These are phyloP conservation scores for Drosophila subquinaria DNA, from an alignment of 2,888 invertebrate genomes.

Conservation along the genomic window DNA sequence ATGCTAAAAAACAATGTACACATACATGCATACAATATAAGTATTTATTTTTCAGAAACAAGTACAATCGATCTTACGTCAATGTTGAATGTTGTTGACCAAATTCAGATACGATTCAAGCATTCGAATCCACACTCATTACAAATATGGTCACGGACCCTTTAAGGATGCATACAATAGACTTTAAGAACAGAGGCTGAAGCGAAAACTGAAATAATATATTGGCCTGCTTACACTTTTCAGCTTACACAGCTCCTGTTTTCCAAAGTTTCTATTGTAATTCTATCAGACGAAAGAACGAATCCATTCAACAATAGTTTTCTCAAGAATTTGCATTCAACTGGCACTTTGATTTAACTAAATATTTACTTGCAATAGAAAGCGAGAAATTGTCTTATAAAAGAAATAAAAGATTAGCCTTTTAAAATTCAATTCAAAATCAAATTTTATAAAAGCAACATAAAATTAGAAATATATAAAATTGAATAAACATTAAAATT, in stretches of 20 bases:
- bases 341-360: background rate
- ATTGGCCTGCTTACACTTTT: background rate
- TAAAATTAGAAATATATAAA: background rate
- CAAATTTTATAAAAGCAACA: too few relatives aligned
- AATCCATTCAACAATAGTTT: background rate
- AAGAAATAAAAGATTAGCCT: background rate
- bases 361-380: background rate
- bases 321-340: conserved; percentile 2
- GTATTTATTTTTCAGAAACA: conserved; percentile 31
- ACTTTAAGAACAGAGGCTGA: background rate
- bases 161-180: conserved; percentile 22
- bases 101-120: conserved; percentile 33
- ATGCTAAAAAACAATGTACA: conserved; percentile 31
- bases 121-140: conserved; percentile 15
- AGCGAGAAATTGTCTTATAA: background rate
- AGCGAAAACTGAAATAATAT: background rate
- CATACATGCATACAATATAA: background rate
- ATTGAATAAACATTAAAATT: too few relatives aligned
- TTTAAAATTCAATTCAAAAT: background rate
- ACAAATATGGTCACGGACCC: conserved; percentile 37
- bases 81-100: conserved; percentile 50
- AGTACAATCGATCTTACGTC: conserved; percentile 69
- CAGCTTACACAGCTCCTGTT: background rate
- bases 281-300: conserved; percentile 4
- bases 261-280: background rate